A percentile compares a stretch with the other conserved stretches of the same genome.
These are phyloP conservation scores for Stenopsyche tienmushanensis DNA, from an alignment of 1,140 invertebrate species.

Conservation along the genomic window DNA sequence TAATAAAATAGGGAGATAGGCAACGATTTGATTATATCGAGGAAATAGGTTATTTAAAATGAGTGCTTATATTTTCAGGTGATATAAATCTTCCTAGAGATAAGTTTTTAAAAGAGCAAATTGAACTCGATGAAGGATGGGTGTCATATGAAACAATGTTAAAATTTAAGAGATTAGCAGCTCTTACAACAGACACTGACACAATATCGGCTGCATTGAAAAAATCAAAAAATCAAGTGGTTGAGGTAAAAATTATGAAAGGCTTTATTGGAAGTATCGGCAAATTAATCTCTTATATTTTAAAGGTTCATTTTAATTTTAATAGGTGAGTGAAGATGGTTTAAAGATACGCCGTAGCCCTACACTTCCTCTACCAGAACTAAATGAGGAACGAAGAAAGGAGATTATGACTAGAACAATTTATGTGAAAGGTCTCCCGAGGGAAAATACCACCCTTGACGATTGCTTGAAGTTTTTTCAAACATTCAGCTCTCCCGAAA, in stretches of 20 bases:
- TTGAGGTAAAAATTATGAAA: conserved; percentile 60
- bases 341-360: conserved; percentile 79
- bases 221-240: conserved; percentile 71
- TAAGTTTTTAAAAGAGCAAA: conserved; percentile 84
- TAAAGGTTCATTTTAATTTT: conserved; percentile 13
- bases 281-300: no score
- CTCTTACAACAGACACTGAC: conserved; percentile 67
- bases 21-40: neutral
- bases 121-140: conserved; percentile 88
- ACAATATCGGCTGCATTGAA: conserved; percentile 74
- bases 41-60: neutral
- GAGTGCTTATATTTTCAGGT: conserved; percentile 67
- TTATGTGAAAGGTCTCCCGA: conserved; percentile 89
- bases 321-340: conserved; percentile 71
- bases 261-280: no score
- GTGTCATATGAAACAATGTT: conserved; percentile 79
- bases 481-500: conserved; percentile 70
- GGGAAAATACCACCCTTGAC: conserved; percentile 65
- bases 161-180: conserved; percentile 85
- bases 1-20: neutral
- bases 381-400: conserved; percentile 79
- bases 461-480: conserved; percentile 75
- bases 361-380: conserved; percentile 78
- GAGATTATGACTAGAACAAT: conserved; percentile 74
- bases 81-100: conserved; percentile 88